These are phyloP conservation scores for Leucophenga montana DNA, from an alignment of 2,888 invertebrate species.

Conservation along the genomic window DNA sequence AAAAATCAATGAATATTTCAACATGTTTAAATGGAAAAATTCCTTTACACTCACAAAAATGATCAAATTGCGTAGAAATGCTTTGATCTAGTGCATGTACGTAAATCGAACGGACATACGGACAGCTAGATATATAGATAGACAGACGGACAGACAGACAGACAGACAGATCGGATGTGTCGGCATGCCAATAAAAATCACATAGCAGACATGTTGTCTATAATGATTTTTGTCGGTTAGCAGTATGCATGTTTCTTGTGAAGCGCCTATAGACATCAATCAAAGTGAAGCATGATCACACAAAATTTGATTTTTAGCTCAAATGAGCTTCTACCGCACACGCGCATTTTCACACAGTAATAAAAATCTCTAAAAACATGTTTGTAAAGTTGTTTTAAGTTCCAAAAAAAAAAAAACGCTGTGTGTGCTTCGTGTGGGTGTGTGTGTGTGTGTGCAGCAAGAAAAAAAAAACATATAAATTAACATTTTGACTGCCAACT, in stretches of 20 bases:
- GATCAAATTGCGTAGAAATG: slow-evolving; percentile 19
- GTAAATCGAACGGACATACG: slow-evolving; percentile 22
- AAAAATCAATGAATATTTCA: slow-evolving; percentile 24
- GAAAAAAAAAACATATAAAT: slow-evolving; percentile 59
- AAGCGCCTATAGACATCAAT: slow-evolving; percentile 50
- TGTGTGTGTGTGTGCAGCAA: slow-evolving; percentile 23
- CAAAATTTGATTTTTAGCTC: slow-evolving; percentile 10
- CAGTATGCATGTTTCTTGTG: slow-evolving; percentile 29
- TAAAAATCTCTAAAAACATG: slow-evolving; percentile 65
- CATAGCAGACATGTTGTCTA: slow-evolving; percentile 44
- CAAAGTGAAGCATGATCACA: slow-evolving; percentile 47
- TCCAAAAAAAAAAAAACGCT: background rate
- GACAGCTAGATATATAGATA: too few species aligned
- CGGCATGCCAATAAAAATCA: slow-evolving; percentile 61
- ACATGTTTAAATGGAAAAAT: slow-evolving; percentile 10
- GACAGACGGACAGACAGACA: slow-evolving; percentile 39
- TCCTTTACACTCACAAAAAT: slow-evolving; percentile 1
- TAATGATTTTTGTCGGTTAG: slow-evolving; percentile 27
- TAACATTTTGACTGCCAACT: slow-evolving; percentile 69
- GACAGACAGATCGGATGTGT: slow-evolving; percentile 56
- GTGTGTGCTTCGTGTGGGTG: slow-evolving; percentile 1
- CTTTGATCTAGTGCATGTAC: slow-evolving; percentile 18
- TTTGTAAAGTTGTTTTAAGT: slow-evolving; percentile 61
- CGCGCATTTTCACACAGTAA: slow-evolving; percentile 55
- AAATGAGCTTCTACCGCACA: slow-evolving; percentile 17